Evolutionary conservation across 2,113 vertebrate genomes (phyloP), one percentile per base, ranked within the genome.

Genomic region (Acanthisitta chloris): DNA sequence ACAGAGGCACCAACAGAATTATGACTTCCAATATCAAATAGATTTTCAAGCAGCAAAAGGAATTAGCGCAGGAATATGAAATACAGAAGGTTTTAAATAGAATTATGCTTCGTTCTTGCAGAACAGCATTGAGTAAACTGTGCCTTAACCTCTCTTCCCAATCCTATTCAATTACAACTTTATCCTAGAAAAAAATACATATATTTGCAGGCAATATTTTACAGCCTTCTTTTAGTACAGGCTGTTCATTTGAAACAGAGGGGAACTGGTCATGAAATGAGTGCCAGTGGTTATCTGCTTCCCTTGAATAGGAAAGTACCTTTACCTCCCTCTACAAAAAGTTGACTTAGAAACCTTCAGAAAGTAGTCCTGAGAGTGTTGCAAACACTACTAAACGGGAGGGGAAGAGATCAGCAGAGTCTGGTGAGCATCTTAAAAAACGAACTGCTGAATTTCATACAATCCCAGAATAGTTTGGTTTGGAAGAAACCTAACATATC

Each of bases 11-110:
- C 14, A 16, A 26, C 28, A 59, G 58, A 82, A 69, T 23, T 8
- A 21, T 3, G 31, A 23, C 38, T 49, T 31, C 43, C 17, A 52
- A n/a, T 0, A 3, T 1, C 16, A 14, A 40, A 43, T 16, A 12
- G 3, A 31, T 58, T 64, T 79, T 78, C 31, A 64, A 64, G 23
- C 33, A 34, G 18, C 7, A 4, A n/a, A 62, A 66, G 33, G 6
- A 19, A 46, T 21, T 42, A 38, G 8, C 21, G 28, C 5, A 42
- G 15, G 5, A 90, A 57, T 36, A 33, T 1, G 6, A 51, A 51
- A 72, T 12, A 31, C 2, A 36, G 15, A 72, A n/a, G 7, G 14
- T 48, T 52, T 57, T 3, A 14, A 69, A 92, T 71, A 31, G 6
- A 66, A 57, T 17, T 25, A 2, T 4, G 7, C 9, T 65, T 69